Conservation (phyloP, 1,140 invertebrate genomes). For the Gonatopus flavifemur region DNA sequence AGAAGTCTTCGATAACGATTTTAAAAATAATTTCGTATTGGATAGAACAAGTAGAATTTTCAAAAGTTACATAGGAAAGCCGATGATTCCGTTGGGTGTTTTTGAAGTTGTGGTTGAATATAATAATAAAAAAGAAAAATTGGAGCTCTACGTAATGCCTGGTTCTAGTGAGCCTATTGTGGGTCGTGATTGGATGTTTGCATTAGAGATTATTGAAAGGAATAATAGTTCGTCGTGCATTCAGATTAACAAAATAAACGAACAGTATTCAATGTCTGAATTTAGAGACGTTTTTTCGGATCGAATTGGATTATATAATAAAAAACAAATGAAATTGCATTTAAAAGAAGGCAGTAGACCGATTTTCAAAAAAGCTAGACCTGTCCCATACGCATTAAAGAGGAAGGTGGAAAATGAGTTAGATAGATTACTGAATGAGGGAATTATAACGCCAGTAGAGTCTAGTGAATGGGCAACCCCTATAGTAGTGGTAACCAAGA, state of each 20-base stretch:
- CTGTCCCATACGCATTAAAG: slow-evolving; percentile 3
- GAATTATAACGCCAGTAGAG: too few relatives aligned
- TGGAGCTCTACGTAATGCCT: neutral
- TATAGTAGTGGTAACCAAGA: too few relatives aligned
- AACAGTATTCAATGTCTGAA: neutral
- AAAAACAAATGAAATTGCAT: neutral
- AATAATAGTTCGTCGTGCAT: neutral
- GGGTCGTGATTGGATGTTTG: neutral
- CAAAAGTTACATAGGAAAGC: neutral
- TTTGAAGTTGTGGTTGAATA: neutral
- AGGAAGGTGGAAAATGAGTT: too few relatives aligned
- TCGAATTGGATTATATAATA: neutral
- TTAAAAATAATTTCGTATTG: too few relatives aligned
- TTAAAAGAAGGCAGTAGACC: slow-evolving; percentile 6
- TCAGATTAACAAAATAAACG: neutral
- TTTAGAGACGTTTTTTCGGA: neutral
- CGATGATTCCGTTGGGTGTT: neutral
- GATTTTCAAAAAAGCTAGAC: neutral
- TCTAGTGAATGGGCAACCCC: too few relatives aligned
- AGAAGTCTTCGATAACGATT: too few relatives aligned
- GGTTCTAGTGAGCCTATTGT: neutral
- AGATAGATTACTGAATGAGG: too few relatives aligned
- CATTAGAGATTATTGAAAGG: neutral
- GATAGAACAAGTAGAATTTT: neutral
- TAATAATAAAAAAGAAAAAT: neutral